Evolutionary conservation across 2,113 vertebrate genomes (phyloP), one percentile per base, ranked within the genome.

Genomic region (Acrocephalus kingi): DNA sequence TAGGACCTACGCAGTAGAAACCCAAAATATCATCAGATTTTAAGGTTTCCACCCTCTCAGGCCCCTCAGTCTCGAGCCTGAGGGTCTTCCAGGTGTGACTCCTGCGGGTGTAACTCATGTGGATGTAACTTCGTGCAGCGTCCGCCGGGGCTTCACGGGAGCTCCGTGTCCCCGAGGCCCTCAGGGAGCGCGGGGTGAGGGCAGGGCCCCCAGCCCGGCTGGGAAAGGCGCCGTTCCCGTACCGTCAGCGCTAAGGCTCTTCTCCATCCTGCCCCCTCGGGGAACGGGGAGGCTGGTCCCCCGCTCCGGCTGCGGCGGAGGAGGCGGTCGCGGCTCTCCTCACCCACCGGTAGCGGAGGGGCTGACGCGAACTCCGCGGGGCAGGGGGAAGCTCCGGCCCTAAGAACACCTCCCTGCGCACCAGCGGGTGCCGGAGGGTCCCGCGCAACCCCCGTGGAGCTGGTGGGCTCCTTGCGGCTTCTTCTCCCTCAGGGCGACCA

Each of bases 41-140:
- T 41, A 33, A 16, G 7, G 15, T 39, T 58, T 39, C 5, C 13
- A 43, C 16, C 6, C 7, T 8, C 41, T 15, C 4, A 24, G 30
- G 30, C 15, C 22, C 25, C 56, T 80, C 22, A 35, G 41, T 19
- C 37, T 22, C 4, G 4, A 45, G 16, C 52, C 11, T 4, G 31
- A 58, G 37, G 31, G 22, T 28, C 15, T 37, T 25, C 39, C 8
- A 12, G 27, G 25, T 19, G 27, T 64, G 19, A 14, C 18, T 19
- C 48, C 2, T 3, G 20, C 2, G 25, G 30, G 28, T 49, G 7
- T 33, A 37, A 10, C 20, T 18, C 55, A 2, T 5, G 31, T 1
- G 43, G 12, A 0, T n/a, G 19, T 18, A 11, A 27, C 68, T 56
- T 4, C 1, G 43, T 3, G 76, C 24, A 16, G 10, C 4, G 56